Evolutionary conservation across 2,797 vertebrate species (phyloP).

Genomic region (Melanotaenia maccullochi): DNA sequence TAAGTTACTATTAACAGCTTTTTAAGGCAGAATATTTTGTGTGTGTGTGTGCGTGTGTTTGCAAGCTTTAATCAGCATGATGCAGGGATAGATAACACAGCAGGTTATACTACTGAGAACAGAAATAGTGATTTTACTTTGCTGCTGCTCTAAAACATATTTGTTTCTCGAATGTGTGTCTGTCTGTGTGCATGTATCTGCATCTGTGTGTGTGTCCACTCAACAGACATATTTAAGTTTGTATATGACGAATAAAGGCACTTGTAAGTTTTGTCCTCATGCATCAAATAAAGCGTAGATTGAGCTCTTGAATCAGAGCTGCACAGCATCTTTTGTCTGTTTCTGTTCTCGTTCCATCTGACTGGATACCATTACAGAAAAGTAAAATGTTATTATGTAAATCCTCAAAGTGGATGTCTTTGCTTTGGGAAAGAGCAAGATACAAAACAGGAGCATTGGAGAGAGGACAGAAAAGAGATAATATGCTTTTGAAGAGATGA

Average conservation of each 20-base stretch:
- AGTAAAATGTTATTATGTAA: constrained; percentile 54
- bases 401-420: constrained; percentile 50
- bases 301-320: no score
- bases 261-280: no score
- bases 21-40: constrained; percentile 3
- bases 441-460: not conserved
- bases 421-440: constrained; percentile 35
- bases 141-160: constrained; percentile 45
- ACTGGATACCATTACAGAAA: constrained; percentile 13
- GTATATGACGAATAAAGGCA: constrained; percentile 12
- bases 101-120: constrained; percentile 39
- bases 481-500: constrained; percentile 56
- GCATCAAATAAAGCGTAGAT: no score
- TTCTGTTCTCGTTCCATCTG: constrained; percentile 17
- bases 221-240: not conserved
- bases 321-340: not conserved
- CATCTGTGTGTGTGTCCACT: not conserved
- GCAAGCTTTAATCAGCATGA: constrained; percentile 40
- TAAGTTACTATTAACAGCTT: constrained; percentile 27
- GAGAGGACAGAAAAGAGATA: constrained; percentile 22
- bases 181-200: not conserved
- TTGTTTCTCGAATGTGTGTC: not conserved
- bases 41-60: not conserved
- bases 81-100: constrained; percentile 53
- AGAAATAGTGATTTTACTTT: constrained; percentile 60